Evolutionary conservation across 2,888 invertebrate genomes (phyloP).

Genomic region (Diplolepis rosae): DNA sequence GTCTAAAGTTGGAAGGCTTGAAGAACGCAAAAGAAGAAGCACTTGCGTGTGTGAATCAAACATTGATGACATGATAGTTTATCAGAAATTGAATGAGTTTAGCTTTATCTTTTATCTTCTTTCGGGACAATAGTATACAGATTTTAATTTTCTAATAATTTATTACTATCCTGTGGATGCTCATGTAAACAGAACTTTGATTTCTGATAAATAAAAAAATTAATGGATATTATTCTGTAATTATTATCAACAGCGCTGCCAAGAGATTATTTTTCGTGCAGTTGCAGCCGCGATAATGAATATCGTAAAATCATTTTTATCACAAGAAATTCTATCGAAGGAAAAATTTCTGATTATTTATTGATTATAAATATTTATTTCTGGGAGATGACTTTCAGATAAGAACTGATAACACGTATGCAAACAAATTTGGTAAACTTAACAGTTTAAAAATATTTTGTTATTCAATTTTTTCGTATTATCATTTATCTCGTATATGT

Average conservation of each 20-base stretch:
- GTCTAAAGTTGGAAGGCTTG: background rate
- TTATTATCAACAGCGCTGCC: too few relatives aligned
- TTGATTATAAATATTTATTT: background rate
- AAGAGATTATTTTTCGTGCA: too few relatives aligned
- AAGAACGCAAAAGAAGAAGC: constrained; percentile 4
- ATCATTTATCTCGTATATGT: too few relatives aligned
- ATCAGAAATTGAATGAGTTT: background rate
- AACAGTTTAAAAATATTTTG: too few relatives aligned
- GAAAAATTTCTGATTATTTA: background rate
- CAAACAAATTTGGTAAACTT: background rate
- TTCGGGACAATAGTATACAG: background rate
- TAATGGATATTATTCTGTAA: too few relatives aligned
- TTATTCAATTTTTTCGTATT: too few relatives aligned
- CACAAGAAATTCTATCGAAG: too few relatives aligned
- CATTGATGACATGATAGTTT: background rate
- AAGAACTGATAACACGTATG: background rate
- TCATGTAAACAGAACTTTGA: too few relatives aligned
- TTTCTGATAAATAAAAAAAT: background rate
- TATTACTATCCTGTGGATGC: too few relatives aligned
- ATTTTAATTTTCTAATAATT: constrained; percentile 8
- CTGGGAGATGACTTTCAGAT: constrained; percentile 12
- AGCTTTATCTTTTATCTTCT: constrained; percentile 22
- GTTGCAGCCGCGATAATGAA: too few relatives aligned
- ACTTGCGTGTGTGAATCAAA: constrained; percentile 17
- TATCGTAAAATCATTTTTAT: too few relatives aligned